Percentiles rank a stretch among this genome's conserved stretches.
Evolutionary conservation across 2,888 invertebrate genomes (phyloP).

Genomic region (Xestobium rufovillosum): DNA sequence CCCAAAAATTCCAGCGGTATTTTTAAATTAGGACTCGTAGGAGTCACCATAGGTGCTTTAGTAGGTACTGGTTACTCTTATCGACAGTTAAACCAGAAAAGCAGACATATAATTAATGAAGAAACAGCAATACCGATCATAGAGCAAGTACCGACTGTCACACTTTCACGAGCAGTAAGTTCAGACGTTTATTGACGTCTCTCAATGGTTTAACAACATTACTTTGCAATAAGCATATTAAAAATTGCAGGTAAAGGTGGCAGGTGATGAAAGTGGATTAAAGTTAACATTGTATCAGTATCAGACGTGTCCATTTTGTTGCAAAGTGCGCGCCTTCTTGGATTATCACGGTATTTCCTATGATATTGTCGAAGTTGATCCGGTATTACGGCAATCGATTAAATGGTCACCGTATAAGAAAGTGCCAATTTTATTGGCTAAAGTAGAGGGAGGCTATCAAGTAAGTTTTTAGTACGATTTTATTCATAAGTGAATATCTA

Average conservation of each 20-base stretch:
- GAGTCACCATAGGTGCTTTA: constrained; percentile 41
- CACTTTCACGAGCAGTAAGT: constrained; percentile 45
- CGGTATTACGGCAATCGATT: constrained; percentile 82
- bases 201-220: not conserved
- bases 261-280: constrained; percentile 58
- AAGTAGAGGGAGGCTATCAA: constrained; percentile 66
- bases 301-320: constrained; percentile 96
- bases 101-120: constrained; percentile 43
- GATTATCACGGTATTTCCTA: constrained; percentile 92
- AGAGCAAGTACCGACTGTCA: constrained; percentile 39
- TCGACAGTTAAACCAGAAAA: constrained; percentile 40
- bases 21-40: constrained; percentile 38
- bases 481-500: not conserved
- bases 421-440: constrained; percentile 82
- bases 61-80: constrained; percentile 47
- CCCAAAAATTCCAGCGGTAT: no score
- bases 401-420: constrained; percentile 93
- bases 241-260: constrained; percentile 53
- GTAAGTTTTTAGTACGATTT: constrained; percentile 39
- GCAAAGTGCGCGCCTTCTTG: constrained; percentile 84
- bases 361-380: constrained; percentile 95
- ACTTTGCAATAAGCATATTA: constrained; percentile 10
- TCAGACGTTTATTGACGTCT: constrained; percentile 1
- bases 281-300: constrained; percentile 91
- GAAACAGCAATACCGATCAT: constrained; percentile 38